Conservation (phyloP, 2,113 vertebrate species). For the Scortum barcoo region DNA sequence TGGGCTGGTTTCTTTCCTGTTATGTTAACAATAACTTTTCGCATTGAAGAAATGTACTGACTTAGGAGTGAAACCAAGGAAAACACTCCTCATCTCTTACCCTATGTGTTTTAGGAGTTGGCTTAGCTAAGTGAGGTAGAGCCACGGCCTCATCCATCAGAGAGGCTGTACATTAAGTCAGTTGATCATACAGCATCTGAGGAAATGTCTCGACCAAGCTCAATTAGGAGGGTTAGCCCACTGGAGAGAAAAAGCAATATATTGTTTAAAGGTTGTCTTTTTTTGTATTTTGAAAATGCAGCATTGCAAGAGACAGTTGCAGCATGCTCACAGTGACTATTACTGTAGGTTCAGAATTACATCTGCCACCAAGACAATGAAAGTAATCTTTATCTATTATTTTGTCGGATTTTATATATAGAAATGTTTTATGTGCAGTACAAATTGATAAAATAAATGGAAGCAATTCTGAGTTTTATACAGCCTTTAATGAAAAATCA, state of each 20-base stretch:
- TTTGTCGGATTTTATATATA: too few relatives aligned
- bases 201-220: conserved; percentile 35
- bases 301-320: background rate
- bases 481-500: background rate
- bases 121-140: conserved; percentile 28
- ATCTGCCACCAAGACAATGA: background rate
- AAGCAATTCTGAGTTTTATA: background rate
- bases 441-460: background rate
- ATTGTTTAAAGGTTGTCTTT: conserved; percentile 30
- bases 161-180: conserved; percentile 35
- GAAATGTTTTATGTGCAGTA: background rate
- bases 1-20: conserved; percentile 47
- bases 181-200: conserved; percentile 45
- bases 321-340: too few relatives aligned
- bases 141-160: conserved; percentile 56
- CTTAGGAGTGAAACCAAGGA: conserved; percentile 64
- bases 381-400: too few relatives aligned
- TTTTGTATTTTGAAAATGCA: conserved; percentile 15
- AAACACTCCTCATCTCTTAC: conserved; percentile 61
- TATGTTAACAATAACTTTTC: conserved; percentile 56
- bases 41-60: conserved; percentile 54
- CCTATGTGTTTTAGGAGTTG: conserved; percentile 48
- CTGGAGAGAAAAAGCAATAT: conserved; percentile 22
- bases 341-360: background rate
- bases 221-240: conserved; percentile 13